Conservation (phyloP, 2,797 vertebrate genomes). For the Sandelia bainsii region DNA sequence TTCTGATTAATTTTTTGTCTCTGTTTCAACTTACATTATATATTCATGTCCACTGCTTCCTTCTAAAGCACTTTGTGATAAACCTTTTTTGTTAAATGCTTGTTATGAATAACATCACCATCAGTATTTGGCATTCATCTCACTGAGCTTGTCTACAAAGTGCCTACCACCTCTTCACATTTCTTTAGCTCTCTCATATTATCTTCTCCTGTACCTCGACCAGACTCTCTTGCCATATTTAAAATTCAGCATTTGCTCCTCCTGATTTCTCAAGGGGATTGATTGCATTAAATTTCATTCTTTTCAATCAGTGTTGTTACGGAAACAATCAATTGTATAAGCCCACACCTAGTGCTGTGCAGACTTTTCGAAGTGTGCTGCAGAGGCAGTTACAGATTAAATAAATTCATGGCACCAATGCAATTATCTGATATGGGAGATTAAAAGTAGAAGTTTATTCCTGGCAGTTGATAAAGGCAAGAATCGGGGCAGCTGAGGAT, state of each 20-base stretch:
- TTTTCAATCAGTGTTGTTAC: slow-evolving; percentile 66
- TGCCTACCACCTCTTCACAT: neutral
- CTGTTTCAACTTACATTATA: slow-evolving; percentile 5
- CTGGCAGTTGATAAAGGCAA: slow-evolving; percentile 37
- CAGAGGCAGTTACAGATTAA: slow-evolving; percentile 51
- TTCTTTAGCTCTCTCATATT: neutral
- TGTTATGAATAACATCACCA: slow-evolving; percentile 19
- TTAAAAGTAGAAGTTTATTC: slow-evolving; percentile 58
- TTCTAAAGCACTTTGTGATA: slow-evolving; percentile 28
- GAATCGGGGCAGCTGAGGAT: slow-evolving; percentile 14
- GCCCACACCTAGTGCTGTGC: slow-evolving; percentile 29
- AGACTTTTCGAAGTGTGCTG: slow-evolving; percentile 6
- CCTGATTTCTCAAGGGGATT: slow-evolving; percentile 63
- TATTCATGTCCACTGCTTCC: slow-evolving; percentile 5
- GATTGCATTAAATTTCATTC: slow-evolving; percentile 64
- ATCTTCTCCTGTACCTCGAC: slow-evolving; percentile 9
- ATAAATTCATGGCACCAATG: slow-evolving; percentile 50
- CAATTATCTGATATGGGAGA: slow-evolving; percentile 74
- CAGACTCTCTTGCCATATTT: slow-evolving; percentile 12
- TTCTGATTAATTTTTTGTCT: neutral
- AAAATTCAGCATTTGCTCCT: slow-evolving; percentile 49
- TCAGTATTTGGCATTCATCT: slow-evolving; percentile 9
- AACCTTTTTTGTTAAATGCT: slow-evolving; percentile 22
- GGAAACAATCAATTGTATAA: slow-evolving; percentile 69
- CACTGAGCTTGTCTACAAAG: neutral